These are phyloP conservation scores for Papilio elwesi DNA, from an alignment of 2,888 invertebrate genomes.

Conservation along the genomic window DNA sequence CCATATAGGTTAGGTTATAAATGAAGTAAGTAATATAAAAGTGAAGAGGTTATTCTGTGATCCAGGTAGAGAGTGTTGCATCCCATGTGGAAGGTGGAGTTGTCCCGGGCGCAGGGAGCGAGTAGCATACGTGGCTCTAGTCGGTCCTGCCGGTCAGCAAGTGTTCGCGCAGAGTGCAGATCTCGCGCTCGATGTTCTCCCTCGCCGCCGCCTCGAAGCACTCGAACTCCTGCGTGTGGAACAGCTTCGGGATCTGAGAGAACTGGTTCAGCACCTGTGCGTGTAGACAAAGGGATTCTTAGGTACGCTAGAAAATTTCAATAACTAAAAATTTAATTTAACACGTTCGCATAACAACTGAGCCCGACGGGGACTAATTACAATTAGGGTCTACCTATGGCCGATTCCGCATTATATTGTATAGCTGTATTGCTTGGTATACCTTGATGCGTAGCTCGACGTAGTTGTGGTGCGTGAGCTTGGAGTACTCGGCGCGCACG, in stretches of 20 bases:
- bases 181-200: constrained; percentile 73
- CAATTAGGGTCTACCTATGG: no score
- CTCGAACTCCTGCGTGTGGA: constrained; percentile 71
- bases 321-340: no score
- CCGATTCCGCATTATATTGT: no score
- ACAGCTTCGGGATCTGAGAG: constrained; percentile 69
- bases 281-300: neutral
- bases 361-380: no score
- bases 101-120: neutral
- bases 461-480: constrained; percentile 62
- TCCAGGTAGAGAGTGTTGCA: no score
- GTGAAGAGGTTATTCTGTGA: no score
- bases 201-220: constrained; percentile 68
- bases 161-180: constrained; percentile 65
- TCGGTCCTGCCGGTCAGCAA: constrained; percentile 59
- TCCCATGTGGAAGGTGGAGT: neutral
- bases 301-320: no score
- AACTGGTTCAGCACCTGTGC: constrained; percentile 74
- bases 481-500: constrained; percentile 71
- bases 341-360: no score
- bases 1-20: no score
- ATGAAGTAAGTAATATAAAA: no score
- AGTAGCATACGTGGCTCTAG: constrained; percentile 49
- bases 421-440: neutral
- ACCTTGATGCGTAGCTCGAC: constrained; percentile 72